Conservation (phyloP, 35 echinoderm and acorn worm species). For the Amphiura filiformis region DNA sequence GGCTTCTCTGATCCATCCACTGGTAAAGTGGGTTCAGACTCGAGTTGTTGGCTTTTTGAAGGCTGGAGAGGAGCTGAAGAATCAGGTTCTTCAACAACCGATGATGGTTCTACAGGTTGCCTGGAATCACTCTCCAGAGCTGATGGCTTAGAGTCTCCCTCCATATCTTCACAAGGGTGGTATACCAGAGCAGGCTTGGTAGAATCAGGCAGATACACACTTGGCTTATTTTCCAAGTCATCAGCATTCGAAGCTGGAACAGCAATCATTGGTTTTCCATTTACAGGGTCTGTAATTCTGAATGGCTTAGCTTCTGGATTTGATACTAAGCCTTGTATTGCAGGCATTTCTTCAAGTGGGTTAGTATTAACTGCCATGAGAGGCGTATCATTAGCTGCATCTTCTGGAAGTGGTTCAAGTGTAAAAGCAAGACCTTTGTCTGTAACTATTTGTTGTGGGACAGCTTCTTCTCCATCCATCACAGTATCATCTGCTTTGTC, state of each 20-base stretch:
- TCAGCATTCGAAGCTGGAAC: neutral
- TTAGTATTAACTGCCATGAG: neutral
- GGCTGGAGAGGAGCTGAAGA: too few relatives aligned
- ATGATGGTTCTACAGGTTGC: neutral
- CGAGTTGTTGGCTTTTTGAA: too few relatives aligned
- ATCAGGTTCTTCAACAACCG: too few relatives aligned
- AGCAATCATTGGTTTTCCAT: neutral
- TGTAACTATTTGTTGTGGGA: constrained; percentile 16
- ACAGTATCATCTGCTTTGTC: neutral
- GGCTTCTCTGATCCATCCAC: neutral
- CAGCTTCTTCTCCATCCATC: neutral
- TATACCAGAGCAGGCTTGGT: neutral
- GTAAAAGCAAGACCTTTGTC: constrained; percentile 24
- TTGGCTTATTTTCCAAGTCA: neutral
- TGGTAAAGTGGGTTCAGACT: neutral
- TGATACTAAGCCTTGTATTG: neutral
- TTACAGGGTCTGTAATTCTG: neutral
- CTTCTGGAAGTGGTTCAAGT: neutral
- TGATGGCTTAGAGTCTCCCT: neutral
- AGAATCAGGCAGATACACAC: constrained; percentile 26
- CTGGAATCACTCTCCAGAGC: neutral
- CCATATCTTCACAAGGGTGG: neutral
- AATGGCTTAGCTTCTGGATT: neutral
- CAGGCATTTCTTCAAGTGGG: neutral
- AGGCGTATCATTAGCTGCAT: neutral